Evolutionary conservation across 37 sponge, comb jelly and placozoan genomes (phyloP).

Genomic region (Eunapius fragilis): DNA sequence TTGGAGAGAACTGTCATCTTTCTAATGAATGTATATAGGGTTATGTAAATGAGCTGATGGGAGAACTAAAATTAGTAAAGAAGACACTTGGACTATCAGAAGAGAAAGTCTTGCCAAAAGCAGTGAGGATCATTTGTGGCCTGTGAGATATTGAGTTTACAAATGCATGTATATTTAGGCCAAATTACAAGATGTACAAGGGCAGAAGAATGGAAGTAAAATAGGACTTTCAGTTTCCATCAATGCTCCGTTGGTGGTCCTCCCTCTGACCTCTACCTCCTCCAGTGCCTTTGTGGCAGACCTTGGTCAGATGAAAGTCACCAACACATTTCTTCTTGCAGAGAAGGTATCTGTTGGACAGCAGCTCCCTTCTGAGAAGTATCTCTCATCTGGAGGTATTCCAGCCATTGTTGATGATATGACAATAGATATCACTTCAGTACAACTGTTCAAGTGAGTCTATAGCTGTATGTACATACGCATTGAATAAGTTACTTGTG

Average conservation of each 20-base stretch:
- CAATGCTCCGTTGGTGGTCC: constrained; percentile 36
- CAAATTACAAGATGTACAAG: background rate
- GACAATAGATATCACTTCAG: constrained; percentile 20
- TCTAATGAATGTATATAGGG: background rate
- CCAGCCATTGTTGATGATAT: constrained; percentile 51
- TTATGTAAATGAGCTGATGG: background rate
- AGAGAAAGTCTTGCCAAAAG: background rate
- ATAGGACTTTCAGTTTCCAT: constrained; percentile 32
- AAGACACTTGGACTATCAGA: background rate
- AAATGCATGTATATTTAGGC: background rate
- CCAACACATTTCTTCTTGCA: constrained; percentile 36
- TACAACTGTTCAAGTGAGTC: constrained; percentile 41
- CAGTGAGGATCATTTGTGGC: background rate
- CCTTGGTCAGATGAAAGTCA: constrained; percentile 41
- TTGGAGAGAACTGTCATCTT: background rate
- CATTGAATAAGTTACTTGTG: no score
- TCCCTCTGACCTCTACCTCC: constrained; percentile 48
- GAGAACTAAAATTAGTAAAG: background rate
- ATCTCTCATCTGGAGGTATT: constrained; percentile 4
- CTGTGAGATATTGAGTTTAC: background rate
- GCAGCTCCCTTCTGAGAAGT: background rate
- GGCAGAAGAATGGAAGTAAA: background rate
- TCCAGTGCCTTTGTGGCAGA: constrained; percentile 42
- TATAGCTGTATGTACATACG: no score
- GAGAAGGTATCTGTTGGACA: background rate